phyloP scores from a whole-genome alignment of 2,113 vertebrate genomes.

The Grantiella picta region DNA sequence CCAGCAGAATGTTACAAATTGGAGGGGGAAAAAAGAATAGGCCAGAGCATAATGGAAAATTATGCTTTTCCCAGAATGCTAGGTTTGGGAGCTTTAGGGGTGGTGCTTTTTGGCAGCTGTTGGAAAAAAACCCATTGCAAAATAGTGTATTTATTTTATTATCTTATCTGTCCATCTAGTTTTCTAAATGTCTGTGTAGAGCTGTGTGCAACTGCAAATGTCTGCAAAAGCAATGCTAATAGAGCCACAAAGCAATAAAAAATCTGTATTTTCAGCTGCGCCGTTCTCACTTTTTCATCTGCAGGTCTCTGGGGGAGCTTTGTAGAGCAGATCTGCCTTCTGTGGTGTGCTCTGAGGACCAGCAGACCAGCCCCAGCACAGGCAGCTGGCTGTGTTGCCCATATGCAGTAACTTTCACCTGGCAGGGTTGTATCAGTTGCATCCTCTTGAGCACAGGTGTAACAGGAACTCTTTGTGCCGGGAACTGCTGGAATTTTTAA shows the following conservation, averaged over 20 bases:
- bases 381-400: not conserved
- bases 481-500: not conserved
- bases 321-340: not conserved
- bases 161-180: not conserved
- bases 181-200: not conserved
- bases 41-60: conserved; percentile 53
- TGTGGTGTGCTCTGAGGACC: not conserved
- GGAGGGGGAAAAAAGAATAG: conserved; percentile 48
- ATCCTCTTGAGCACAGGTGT: not conserved
- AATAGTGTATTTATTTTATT: not conserved
- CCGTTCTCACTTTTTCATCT: not conserved
- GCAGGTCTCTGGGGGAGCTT: not conserved
- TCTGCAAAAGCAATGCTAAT: not conserved
- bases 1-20: conserved; percentile 63
- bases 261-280: not conserved
- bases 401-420: not conserved
- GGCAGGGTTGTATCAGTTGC: not conserved
- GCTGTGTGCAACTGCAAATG: not conserved
- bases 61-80: not conserved
- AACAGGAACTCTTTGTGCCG: not conserved
- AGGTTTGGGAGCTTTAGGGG: not conserved
- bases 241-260: not conserved
- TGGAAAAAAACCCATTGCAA: not conserved
- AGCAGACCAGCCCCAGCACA: not conserved
- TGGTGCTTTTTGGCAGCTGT: not conserved